A percentile compares a stretch with the other conserved stretches of the same genome.
These are phyloP conservation scores for Mustela nigripes DNA, from an alignment of 2,113 vertebrate genomes.

Conservation along the genomic window DNA sequence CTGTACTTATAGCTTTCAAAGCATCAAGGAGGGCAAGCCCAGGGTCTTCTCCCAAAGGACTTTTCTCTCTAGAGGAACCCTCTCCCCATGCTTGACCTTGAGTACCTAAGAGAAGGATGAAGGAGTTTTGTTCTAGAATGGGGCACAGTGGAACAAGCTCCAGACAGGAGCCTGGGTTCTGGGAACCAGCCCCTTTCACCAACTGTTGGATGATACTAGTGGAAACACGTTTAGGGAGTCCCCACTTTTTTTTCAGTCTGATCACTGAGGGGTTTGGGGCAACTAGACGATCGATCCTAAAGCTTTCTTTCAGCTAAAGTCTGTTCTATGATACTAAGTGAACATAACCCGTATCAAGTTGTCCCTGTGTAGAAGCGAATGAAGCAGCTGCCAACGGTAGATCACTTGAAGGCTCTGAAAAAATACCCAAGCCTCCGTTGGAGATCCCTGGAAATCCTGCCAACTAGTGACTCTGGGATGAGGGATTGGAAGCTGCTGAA, in stretches of 20 bases:
- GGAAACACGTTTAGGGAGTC: not conserved
- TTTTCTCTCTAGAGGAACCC: not conserved
- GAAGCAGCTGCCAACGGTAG: not conserved
- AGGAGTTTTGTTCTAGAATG: not conserved
- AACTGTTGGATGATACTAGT: not conserved
- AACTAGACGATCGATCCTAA: not conserved
- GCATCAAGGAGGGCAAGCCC: not conserved
- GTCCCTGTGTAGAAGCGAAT: not conserved
- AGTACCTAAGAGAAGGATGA: not conserved
- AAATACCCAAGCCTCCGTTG: not conserved
- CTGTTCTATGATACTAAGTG: not conserved
- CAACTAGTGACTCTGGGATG: slow-evolving; percentile 20
- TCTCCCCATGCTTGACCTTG: not conserved
- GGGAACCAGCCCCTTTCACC: not conserved
- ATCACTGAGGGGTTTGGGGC: not conserved
- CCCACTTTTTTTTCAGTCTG: not conserved
- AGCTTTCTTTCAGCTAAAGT: not conserved
- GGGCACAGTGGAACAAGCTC: not conserved
- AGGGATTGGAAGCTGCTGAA: not conserved
- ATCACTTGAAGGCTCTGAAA: not conserved
- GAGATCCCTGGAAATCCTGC: slow-evolving; percentile 14
- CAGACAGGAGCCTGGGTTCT: not conserved
- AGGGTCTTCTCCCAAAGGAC: not conserved
- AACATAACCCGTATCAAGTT: not conserved
- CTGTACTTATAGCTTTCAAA: not conserved